Evolutionary conservation across 2,113 vertebrate genomes (phyloP), one percentile per base, ranked within the genome.

Genomic region (Nerophis lumbriciformis): DNA sequence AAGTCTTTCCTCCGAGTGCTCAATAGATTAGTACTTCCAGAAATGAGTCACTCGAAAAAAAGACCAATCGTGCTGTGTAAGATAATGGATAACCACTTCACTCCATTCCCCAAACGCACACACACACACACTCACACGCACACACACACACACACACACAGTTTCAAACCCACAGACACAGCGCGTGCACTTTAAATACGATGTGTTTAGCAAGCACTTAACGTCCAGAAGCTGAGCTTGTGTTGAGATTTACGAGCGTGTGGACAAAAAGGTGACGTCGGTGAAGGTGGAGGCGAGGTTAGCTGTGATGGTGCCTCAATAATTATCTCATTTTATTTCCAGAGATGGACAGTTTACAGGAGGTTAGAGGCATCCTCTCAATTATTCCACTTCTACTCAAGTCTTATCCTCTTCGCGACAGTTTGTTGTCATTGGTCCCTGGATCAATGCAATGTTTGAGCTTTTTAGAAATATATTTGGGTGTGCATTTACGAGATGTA

Each of bases 261-360:
- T 73, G 59, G 58, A 63, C 68, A 9, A 73, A 71, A 66, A 79
- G 73, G 75, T 77, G 69, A 72, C 2, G 49, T 71, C 65, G 72
- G 77, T 74, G 84, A 86, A 81, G 69, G 85, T 53, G 74, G 80
- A 70, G 80, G 75, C 76, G 78, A 48, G 74, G 83, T 86, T 79
- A 69, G 84, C 54, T 70, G 81, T 66, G 79, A 75, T 80, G 75
- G 77, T 78, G 80, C 79, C 63, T 87, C 85, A 81, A 87, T 90
- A 90, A 88, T 90, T 89, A 89, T 85, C 87, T 90, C 87, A 89
- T 89, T 87, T 88, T 89, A 88, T 90, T 88, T 87, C 88, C 80
- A 78, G 80, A 85, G 85, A 88, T 78, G 68, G 87, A 85, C 80
- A 77, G 71, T 87, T 82, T 78, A 78, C 81, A 76, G 61, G 81